These are phyloP conservation scores for Achlya flavicornis DNA, from an alignment of 2,888 invertebrate species.

Conservation along the genomic window DNA sequence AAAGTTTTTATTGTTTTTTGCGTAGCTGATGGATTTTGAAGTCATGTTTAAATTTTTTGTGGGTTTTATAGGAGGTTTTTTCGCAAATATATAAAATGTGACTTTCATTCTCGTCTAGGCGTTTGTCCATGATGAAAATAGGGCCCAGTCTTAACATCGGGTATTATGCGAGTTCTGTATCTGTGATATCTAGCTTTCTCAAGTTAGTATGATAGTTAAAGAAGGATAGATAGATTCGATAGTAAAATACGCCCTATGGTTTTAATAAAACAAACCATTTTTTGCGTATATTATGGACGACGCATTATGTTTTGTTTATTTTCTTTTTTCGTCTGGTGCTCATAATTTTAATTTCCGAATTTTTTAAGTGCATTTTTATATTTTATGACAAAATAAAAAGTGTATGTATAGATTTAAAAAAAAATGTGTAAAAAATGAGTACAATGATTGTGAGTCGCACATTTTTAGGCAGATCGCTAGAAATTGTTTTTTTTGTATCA, in stretches of 20 bases:
- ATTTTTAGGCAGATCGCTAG: conserved; percentile 45
- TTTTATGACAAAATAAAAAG: conserved; percentile 11
- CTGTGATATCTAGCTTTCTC: conserved; percentile 23
- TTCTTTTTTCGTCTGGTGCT: conserved; percentile 55
- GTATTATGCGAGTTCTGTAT: conserved; percentile 13
- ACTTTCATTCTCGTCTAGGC: not conserved
- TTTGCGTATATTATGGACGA: conserved; percentile 2
- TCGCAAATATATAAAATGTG: not conserved
- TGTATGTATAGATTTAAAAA: conserved; percentile 19
- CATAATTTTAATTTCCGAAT: conserved; percentile 39
- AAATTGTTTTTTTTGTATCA: conserved; percentile 37
- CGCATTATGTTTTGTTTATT: conserved; percentile 12
- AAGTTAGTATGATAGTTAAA: conserved; percentile 20
- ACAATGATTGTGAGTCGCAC: conserved; percentile 32
- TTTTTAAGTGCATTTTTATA: conserved; percentile 40
- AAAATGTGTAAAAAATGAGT: conserved; percentile 15
- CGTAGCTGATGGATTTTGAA: conserved; percentile 10
- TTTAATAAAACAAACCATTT: not conserved
- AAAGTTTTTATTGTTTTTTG: conserved; percentile 46
- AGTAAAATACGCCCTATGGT: conserved; percentile 2
- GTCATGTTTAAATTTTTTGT: not conserved
- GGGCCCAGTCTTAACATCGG: not conserved
- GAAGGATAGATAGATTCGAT: conserved; percentile 19
- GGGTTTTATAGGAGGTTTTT: not conserved
- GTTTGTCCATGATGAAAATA: not conserved